Conservation (phyloP, 2,113 vertebrate genomes). For the Tachysurus vachellii region DNA sequence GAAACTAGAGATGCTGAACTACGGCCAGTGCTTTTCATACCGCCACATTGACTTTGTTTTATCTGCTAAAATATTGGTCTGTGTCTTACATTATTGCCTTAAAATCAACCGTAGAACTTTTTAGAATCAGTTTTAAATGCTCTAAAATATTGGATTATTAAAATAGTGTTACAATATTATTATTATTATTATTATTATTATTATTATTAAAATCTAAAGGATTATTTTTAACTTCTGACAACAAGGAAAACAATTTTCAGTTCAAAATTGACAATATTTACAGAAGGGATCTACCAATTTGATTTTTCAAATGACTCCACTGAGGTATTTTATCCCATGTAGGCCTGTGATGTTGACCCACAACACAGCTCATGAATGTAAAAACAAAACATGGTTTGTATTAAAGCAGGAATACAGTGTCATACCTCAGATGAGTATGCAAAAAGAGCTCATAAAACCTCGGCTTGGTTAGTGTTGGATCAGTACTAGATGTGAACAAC, state of each 20-base stretch:
- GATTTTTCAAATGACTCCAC: background rate
- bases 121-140: background rate
- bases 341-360: background rate
- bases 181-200: no score
- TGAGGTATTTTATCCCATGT: background rate
- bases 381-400: background rate
- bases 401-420: background rate
- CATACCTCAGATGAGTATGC: background rate
- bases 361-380: background rate
- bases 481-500: background rate
- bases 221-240: background rate
- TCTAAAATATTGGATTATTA: background rate
- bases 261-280: background rate
- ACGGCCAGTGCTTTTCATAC: background rate
- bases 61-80: background rate
- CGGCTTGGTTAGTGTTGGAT: background rate
- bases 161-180: no score
- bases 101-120: background rate
- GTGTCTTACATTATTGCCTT: background rate
- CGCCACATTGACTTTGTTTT: background rate
- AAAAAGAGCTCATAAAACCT: no score
- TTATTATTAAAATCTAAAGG: background rate
- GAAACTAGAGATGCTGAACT: background rate
- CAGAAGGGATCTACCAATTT: background rate
- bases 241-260: background rate